Base-by-base conservation (phyloP, 2,888 invertebrate species). In the Orgyia antiqua region DNA sequence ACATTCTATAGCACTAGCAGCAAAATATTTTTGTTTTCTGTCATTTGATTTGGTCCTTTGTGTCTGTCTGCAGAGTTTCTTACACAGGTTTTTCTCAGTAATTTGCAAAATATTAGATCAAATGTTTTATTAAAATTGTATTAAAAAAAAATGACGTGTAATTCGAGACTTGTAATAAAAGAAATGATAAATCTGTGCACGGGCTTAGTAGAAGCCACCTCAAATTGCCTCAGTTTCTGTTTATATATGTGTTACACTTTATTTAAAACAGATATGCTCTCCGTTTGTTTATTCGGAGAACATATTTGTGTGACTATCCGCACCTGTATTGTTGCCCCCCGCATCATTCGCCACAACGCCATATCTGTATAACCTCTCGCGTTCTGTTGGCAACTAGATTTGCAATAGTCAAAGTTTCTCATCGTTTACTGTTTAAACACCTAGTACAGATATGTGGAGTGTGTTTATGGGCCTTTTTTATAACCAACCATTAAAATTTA, bases 361-460 rank as follows among this genome's bases (percentile, higher is more conserved):
- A 80, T 79, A 82, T 83, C 83, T 83, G 82, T 83, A 79, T 74
- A 63, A 27, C 40, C 9, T 40, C 41, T 43, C 71, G 74, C 78
- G 75, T 60, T 58, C 42, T 33, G 36, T 68, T 66, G 71, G 67
- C 74, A 55, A 55, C 58, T 66, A 51, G 63, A 60, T 65, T 66
- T 64, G 48, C 45, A 48, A 51, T 47, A 67, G 78, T 80, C 82
- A 79, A 80, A 80, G 82, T 82, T 77, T 82, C 80, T 78, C 75
- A 45, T 37, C 41, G 42, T 44, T 35, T 12, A 38, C 32, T 36
- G 38, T 47, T 39, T 39, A 31, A 36, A 48, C 41, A 72, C 68
- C 61, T 64, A 66, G 68, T 83, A 83, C 83, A 84, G 83, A 84
- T 84, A 83, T 80, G 78, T 78, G 72, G 66, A 61, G 66, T 58